Evolutionary conservation across 2,797 vertebrate genomes (phyloP), one percentile per base, ranked within the genome.

Genomic region (Odontamblyopus rebecca): DNA sequence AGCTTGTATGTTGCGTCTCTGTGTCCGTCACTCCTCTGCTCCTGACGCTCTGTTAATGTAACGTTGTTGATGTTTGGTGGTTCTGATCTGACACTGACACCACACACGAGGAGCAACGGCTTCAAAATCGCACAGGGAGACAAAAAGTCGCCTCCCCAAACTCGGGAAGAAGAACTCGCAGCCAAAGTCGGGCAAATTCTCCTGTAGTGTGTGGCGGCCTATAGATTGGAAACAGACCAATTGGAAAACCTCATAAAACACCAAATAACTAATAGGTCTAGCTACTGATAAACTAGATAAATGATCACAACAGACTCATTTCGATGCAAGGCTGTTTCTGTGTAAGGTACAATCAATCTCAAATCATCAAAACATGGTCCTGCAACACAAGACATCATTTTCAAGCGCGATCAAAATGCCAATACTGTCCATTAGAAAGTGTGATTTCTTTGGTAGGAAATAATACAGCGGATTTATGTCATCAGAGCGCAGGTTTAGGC

Each of bases 281-380:
- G 30, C 18, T 65, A 60, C 30, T 30, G 57, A 30, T 30, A 60
- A 64, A 44, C 48, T 7, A 64, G 61, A 62, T 62, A 64, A 64
- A 64, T 27, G 11, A 44, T 48, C n/a, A 7, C 23, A 41, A 64
- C 35, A 23, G 2, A 50, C 12, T 50, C 64, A 67, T 53, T 53
- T 6, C 1, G 50, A 67, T 67, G 27, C 29, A 50, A 3, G 2
- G 11, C 27, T 65, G 38, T 50, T 4, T 6, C 26, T 30, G 27
- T 53, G 6, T 32, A 32, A 1, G 41, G 6, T 29, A 51, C 16
- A 67, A 67, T 67, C 65, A 19, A 32, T n/a, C 27, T 67, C 6
- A 4, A 67, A 48, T 30, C 44, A 32, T 53, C 13, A 23, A n/a
- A 19, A 53, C 48, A 53, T 19, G 19, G 18, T 32, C 27, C 65